These are phyloP conservation scores for Pelmatolapia mariae DNA, from an alignment of 2,113 vertebrate species.

Conservation along the genomic window DNA sequence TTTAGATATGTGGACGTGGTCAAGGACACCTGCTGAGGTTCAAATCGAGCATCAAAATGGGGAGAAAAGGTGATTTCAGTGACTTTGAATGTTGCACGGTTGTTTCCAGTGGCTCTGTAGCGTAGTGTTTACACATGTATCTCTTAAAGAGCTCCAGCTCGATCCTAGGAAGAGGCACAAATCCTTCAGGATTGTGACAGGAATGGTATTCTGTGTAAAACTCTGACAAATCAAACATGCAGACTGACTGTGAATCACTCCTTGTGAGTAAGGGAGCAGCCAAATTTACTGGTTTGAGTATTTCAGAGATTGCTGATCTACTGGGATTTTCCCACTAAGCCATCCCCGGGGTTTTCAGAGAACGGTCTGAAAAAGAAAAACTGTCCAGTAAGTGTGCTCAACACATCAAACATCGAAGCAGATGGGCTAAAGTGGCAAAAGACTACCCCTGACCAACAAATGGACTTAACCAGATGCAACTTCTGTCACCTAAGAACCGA, in stretches of 20 bases:
- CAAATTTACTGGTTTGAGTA: not conserved
- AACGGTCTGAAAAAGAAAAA: not conserved
- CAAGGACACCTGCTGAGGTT: not conserved
- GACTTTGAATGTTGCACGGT: not conserved
- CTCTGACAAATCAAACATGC: not conserved
- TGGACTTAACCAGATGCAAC: not conserved
- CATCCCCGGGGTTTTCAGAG: not conserved
- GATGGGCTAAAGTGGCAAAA: not conserved
- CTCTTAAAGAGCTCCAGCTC: not conserved
- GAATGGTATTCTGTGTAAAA: not conserved
- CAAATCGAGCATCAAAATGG: not conserved
- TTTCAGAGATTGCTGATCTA: not conserved
- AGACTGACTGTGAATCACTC: not conserved
- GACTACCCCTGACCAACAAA: not conserved
- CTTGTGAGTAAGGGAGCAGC: not conserved
- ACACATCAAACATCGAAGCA: not conserved
- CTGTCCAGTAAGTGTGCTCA: not conserved
- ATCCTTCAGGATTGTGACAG: not conserved
- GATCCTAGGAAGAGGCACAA: not conserved
- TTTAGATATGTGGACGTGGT: not conserved
- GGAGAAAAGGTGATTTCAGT: not conserved
- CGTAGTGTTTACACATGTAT: not conserved
- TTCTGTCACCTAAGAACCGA: not conserved
- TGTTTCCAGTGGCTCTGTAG: not conserved
- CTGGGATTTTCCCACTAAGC: not conserved